These are phyloP conservation scores for Cataglyphis albicans DNA, from an alignment of 2,888 invertebrate genomes.

Conservation along the genomic window DNA sequence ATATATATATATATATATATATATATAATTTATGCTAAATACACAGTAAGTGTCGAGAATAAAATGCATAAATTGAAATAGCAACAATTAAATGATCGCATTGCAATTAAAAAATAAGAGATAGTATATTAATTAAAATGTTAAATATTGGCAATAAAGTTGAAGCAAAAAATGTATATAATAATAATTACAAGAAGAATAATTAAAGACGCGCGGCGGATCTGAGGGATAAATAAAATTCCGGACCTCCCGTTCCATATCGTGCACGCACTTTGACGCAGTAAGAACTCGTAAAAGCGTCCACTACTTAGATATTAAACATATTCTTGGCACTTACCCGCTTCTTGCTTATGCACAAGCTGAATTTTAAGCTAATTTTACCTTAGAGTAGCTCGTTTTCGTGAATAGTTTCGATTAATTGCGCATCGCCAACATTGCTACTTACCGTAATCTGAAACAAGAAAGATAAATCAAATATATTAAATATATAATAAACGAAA, in stretches of 20 bases:
- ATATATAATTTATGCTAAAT: neutral
- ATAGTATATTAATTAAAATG: constrained; percentile 36
- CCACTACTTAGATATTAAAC: constrained; percentile 66
- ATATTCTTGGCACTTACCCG: constrained; percentile 61
- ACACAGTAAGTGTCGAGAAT: neutral
- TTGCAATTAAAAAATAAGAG: neutral
- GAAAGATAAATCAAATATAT: constrained; percentile 30
- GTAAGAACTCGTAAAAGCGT: constrained; percentile 71
- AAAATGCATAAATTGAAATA: constrained; percentile 1
- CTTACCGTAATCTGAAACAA: constrained; percentile 74
- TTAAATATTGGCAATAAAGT: constrained; percentile 3
- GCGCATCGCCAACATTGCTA: constrained; percentile 31
- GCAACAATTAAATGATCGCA: neutral
- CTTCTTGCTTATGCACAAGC: constrained; percentile 52
- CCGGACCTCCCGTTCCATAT: constrained; percentile 47
- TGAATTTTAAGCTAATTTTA: constrained; percentile 50
- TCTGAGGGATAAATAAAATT: constrained; percentile 51
- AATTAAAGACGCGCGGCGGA: constrained; percentile 47
- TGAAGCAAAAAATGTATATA: neutral
- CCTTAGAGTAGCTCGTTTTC: constrained; percentile 31
- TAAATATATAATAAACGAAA: neutral
- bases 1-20: neutral
- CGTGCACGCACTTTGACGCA: constrained; percentile 68
- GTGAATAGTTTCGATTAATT: constrained; percentile 45
- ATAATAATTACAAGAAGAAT: constrained; percentile 38